phyloP scores from a whole-genome alignment of 2,888 invertebrate species.

The Adelphocoris suturalis region DNA sequence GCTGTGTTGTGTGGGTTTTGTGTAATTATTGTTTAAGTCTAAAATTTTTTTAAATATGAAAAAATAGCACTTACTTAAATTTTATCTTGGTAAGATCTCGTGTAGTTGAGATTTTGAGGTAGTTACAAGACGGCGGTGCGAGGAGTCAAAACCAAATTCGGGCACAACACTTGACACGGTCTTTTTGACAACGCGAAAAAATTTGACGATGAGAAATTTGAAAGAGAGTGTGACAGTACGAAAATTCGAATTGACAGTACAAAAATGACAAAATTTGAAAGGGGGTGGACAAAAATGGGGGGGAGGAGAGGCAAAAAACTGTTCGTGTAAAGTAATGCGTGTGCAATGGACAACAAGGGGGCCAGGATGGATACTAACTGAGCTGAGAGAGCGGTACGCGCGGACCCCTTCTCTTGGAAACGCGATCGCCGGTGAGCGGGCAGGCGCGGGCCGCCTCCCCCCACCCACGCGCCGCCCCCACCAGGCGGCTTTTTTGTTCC shows the following conservation, averaged over 20 bases:
- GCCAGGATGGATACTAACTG: constrained; percentile 68
- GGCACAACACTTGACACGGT: constrained; percentile 67
- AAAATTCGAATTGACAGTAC: not conserved
- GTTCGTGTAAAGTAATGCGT: constrained; percentile 63
- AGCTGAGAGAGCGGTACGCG: constrained; percentile 48
- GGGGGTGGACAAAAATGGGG: constrained; percentile 27
- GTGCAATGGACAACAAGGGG: constrained; percentile 63
- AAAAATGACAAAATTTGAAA: constrained; percentile 26
- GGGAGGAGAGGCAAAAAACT: constrained; percentile 47
- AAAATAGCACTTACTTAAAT: constrained; percentile 23
- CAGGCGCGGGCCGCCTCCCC: constrained; percentile 68
- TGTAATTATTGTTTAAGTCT: not conserved
- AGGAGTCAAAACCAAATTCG: constrained; percentile 65
- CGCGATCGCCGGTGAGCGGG: constrained; percentile 60
- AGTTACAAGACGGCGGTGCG: constrained; percentile 63
- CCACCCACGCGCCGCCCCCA: constrained; percentile 68
- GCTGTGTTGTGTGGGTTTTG: not conserved
- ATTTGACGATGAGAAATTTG: constrained; percentile 22
- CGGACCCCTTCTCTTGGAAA: constrained; percentile 54
- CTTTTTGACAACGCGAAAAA: constrained; percentile 42
- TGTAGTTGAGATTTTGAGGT: constrained; percentile 57
- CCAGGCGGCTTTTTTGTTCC: constrained; percentile 59
- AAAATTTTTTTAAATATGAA: not conserved
- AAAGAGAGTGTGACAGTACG: not conserved
- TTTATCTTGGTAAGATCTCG: constrained; percentile 1